A percentile compares a stretch with the other conserved stretches of the same genome.
Evolutionary conservation across 2,888 invertebrate species (phyloP).

Genomic region (Neoaliturus tenellus): DNA sequence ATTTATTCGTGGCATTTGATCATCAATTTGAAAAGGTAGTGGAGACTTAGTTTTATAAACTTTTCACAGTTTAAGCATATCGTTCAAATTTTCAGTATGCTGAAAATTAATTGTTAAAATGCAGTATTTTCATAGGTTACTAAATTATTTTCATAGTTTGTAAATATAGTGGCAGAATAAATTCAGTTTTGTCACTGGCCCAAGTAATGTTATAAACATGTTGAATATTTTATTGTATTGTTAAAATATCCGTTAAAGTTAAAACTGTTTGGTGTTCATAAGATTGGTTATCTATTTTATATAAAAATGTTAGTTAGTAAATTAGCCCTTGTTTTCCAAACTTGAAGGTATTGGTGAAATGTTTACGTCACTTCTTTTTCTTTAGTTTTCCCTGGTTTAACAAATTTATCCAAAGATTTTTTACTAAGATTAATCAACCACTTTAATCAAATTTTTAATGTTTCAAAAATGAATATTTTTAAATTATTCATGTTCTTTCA

Average conservation of each 20-base stretch:
- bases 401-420: no score
- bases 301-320: no score
- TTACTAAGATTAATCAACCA: no score
- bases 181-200: not conserved
- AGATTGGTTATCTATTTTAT: not conserved
- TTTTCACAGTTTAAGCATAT: not conserved
- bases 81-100: not conserved
- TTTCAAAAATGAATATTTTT: no score
- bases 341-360: not conserved
- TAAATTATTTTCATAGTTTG: not conserved
- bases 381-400: no score
- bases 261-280: not conserved
- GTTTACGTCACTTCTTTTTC: no score
- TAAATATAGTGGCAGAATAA: not conserved
- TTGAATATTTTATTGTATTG: not conserved
- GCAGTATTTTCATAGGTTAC: constrained; percentile 8
- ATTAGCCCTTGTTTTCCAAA: not conserved
- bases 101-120: not conserved
- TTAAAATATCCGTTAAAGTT: no score
- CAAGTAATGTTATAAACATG: not conserved
- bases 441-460: no score
- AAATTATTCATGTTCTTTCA: no score
- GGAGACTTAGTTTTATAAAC: constrained; percentile 1
- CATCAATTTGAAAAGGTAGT: not conserved
- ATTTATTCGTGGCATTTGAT: constrained; percentile 8